These are phyloP conservation scores for Eucera pruinosa DNA, from an alignment of 2,888 invertebrate species.

Conservation along the genomic window DNA sequence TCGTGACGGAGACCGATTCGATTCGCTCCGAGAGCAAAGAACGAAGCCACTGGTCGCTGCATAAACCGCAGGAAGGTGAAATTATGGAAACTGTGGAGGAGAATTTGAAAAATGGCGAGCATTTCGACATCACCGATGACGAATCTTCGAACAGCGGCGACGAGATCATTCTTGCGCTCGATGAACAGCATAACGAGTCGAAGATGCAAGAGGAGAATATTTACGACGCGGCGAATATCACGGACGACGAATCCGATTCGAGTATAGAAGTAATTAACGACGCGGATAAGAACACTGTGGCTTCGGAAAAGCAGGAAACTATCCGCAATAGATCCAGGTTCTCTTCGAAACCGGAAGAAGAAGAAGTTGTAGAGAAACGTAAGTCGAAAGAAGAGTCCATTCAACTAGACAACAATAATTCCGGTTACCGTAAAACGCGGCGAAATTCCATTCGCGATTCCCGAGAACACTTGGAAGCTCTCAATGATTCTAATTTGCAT, in stretches of 20 bases:
- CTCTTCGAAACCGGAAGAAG: neutral
- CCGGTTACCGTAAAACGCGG: slow-evolving; percentile 16
- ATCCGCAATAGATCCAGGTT: neutral
- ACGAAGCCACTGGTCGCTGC: neutral
- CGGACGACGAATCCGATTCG: slow-evolving; percentile 73
- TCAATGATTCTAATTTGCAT: neutral
- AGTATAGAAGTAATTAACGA: slow-evolving; percentile 32
- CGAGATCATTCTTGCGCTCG: slow-evolving; percentile 15
- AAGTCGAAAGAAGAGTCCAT: slow-evolving; percentile 5
- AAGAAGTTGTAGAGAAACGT: neutral
- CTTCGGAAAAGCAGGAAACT: neutral
- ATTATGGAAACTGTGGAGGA: neutral
- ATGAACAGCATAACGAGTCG: slow-evolving; percentile 4
- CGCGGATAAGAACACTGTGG: neutral
- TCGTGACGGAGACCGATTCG: slow-evolving; percentile 45
- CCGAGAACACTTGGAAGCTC: neutral
- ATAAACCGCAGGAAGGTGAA: neutral
- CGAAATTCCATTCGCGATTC: neutral
- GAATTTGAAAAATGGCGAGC: slow-evolving; percentile 11
- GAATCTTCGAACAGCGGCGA: slow-evolving; percentile 71
- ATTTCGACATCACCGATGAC: slow-evolving; percentile 76
- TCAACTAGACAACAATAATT: slow-evolving; percentile 27
- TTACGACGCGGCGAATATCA: slow-evolving; percentile 55
- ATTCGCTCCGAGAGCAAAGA: slow-evolving; percentile 1
- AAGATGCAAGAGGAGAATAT: slow-evolving; percentile 1